Evolutionary conservation across 2,888 invertebrate species (phyloP).

Genomic region (Sericinus montela): DNA sequence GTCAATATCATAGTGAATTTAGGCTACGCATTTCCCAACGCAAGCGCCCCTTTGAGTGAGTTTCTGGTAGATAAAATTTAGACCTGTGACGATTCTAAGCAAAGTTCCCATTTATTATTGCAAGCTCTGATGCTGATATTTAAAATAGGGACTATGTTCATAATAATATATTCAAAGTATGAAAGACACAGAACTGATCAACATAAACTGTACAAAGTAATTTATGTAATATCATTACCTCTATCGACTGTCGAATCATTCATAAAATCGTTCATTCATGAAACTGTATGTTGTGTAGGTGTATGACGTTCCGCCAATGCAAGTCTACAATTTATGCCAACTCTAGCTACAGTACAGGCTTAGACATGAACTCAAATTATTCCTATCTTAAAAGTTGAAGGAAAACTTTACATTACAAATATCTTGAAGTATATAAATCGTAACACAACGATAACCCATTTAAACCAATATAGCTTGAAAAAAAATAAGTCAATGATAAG

Average conservation of each 20-base stretch:
- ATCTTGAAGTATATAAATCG: slow-evolving; percentile 14
- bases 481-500: slow-evolving; percentile 20
- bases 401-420: neutral
- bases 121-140: too few species aligned
- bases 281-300: neutral
- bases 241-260: slow-evolving; percentile 2
- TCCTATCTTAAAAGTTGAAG: neutral
- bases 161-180: too few species aligned
- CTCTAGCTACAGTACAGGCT: too few species aligned
- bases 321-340: neutral
- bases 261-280: neutral
- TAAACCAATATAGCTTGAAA: slow-evolving; percentile 10
- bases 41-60: too few species aligned
- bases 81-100: too few species aligned
- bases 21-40: too few species aligned
- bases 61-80: too few species aligned
- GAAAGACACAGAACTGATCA: too few species aligned
- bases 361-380: neutral
- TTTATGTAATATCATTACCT: neutral
- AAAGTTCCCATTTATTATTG: too few species aligned
- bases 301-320: neutral
- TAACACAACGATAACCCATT: slow-evolving; percentile 17
- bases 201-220: too few species aligned
- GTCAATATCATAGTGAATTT: too few species aligned
- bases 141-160: too few species aligned